Percentiles rank a stretch among this genome's conserved stretches.
Conservation (phyloP, 2,888 invertebrate species). For the Tridacna gigas region DNA sequence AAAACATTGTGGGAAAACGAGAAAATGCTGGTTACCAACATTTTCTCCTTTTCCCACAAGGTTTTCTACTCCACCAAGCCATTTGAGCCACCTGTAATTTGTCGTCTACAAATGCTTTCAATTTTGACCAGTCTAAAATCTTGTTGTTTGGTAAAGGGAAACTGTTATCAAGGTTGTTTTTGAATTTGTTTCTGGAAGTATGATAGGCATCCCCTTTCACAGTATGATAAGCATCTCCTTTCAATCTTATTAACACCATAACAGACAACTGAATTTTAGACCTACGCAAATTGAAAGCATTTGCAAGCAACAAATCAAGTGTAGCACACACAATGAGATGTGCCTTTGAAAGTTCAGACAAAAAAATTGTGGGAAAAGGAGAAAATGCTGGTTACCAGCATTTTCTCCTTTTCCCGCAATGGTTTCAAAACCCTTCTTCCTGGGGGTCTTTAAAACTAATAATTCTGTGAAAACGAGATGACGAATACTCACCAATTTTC, state of each 20-base stretch:
- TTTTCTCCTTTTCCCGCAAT: not conserved
- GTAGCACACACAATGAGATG: no score
- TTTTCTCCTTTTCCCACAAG: not conserved
- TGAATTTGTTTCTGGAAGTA: no score
- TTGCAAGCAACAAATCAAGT: no score
- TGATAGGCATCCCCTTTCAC: no score
- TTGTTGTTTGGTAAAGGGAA: not conserved
- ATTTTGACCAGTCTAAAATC: not conserved
- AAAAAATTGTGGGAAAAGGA: not conserved
- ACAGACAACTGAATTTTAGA: no score
- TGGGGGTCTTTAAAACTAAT: no score
- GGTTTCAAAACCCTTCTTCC: no score
- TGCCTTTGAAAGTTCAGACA: not conserved
- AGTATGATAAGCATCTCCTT: no score
- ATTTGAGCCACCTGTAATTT: not conserved
- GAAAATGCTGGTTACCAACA: not conserved
- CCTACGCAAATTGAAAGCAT: no score
- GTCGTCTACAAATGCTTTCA: not conserved
- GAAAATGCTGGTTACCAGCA: not conserved
- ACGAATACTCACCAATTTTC: conserved; percentile 87
- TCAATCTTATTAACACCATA: no score
- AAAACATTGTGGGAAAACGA: not conserved
- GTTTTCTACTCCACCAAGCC: not conserved
- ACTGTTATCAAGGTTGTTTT: no score
- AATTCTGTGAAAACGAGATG: no score